Conservation (phyloP, 2,888 invertebrate species). For the Tortrix viridana region DNA sequence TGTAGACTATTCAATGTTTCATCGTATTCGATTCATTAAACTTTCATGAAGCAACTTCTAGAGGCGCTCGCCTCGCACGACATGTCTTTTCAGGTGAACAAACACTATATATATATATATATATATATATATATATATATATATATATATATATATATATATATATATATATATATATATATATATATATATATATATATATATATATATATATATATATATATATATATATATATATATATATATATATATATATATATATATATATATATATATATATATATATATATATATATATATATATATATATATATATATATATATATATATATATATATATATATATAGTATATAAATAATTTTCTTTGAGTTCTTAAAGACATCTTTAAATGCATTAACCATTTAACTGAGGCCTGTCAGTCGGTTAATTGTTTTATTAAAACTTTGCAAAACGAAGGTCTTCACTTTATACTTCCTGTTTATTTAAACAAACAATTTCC, state of each 20-base stretch:
- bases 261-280: too few species aligned
- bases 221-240: too few species aligned
- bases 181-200: too few species aligned
- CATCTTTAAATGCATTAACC: conserved; percentile 2
- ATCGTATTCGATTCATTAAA: conserved; percentile 40
- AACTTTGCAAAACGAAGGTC: neutral
- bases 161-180: too few species aligned
- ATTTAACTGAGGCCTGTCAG: neutral
- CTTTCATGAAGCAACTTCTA: conserved; percentile 52
- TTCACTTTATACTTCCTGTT: conserved; percentile 3
- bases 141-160: too few species aligned
- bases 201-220: too few species aligned
- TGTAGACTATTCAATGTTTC: conserved; percentile 37
- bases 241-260: too few species aligned
- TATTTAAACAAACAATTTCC: conserved; percentile 4
- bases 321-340: too few species aligned
- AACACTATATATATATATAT: conserved; percentile 18
- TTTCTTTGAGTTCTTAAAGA: conserved; percentile 7
- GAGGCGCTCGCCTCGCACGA: conserved; percentile 42
- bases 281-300: too few species aligned
- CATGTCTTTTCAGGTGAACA: conserved; percentile 34
- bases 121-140: too few species aligned
- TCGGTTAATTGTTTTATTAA: neutral
- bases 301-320: too few species aligned
- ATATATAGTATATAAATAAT: conserved; percentile 7